These are phyloP conservation scores for Odocoileus hemionus DNA, from an alignment of 2,113 vertebrate genomes.

Conservation along the genomic window DNA sequence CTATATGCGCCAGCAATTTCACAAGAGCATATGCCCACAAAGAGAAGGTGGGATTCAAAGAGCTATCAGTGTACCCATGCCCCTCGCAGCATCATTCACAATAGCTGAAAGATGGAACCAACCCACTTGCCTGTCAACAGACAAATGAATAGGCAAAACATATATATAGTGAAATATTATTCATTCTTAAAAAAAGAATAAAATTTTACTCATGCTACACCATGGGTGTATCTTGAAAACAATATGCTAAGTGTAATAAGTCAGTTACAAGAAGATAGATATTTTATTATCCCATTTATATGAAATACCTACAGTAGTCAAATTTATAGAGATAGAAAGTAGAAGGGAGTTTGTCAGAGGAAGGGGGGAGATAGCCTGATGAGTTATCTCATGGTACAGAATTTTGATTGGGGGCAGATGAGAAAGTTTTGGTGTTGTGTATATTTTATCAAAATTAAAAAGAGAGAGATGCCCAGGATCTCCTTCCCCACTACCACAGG, in stretches of 20 bases:
- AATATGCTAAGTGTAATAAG: neutral
- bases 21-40: no score
- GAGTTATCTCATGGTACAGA: neutral
- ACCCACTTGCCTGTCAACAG: neutral
- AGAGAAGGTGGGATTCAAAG: neutral
- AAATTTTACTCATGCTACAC: neutral
- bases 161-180: neutral
- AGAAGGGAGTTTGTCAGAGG: neutral
- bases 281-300: neutral
- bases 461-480: neutral
- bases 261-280: neutral
- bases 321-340: neutral
- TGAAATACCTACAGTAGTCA: neutral
- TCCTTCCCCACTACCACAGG: neutral
- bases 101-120: neutral
- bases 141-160: neutral
- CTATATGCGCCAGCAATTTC: neutral
- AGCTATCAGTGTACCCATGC: neutral
- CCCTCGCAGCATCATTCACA: neutral
- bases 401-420: neutral
- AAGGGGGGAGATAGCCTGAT: neutral
- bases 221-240: neutral
- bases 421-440: neutral
- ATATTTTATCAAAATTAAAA: neutral
- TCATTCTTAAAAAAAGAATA: neutral